These are phyloP conservation scores for Salvator merianae DNA, from an alignment of 2,113 vertebrate species.

Conservation along the genomic window DNA sequence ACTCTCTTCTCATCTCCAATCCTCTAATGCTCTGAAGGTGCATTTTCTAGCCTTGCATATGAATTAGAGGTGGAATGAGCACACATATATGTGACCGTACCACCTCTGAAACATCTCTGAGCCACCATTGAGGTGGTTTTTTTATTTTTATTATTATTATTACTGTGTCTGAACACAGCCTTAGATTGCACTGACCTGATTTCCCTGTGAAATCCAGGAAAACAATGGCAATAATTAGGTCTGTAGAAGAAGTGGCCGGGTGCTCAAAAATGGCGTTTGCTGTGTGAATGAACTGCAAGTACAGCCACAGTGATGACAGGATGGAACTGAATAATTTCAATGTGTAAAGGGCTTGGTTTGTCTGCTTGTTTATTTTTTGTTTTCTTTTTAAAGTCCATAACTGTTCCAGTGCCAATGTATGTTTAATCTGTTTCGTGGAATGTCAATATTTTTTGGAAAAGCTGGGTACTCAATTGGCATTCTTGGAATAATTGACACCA, in stretches of 20 bases:
- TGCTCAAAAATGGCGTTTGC: background rate
- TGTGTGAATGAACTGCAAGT: background rate
- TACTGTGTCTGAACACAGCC: too few relatives aligned
- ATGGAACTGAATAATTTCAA: background rate
- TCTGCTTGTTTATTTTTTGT: too few relatives aligned
- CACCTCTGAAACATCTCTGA: too few relatives aligned
- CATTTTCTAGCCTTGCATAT: too few relatives aligned
- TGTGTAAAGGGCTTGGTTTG: background rate
- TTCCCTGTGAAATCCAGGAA: slow-evolving; percentile 8
- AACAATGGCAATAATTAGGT: background rate
- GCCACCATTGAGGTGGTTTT: too few relatives aligned
- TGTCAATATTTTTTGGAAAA: background rate
- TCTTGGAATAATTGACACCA: background rate
- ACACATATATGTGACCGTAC: too few relatives aligned
- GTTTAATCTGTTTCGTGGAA: background rate
- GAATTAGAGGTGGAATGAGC: too few relatives aligned
- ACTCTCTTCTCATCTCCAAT: too few relatives aligned
- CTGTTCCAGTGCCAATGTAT: too few relatives aligned
- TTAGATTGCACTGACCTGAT: background rate
- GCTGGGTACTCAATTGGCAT: background rate
- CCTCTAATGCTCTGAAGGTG: too few relatives aligned
- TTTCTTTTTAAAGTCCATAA: too few relatives aligned
- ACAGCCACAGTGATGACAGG: background rate
- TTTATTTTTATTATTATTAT: too few relatives aligned
- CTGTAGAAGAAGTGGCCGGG: background rate